Conservation (phyloP, 2,113 vertebrate species). For the Tragelaphus imberbis region DNA sequence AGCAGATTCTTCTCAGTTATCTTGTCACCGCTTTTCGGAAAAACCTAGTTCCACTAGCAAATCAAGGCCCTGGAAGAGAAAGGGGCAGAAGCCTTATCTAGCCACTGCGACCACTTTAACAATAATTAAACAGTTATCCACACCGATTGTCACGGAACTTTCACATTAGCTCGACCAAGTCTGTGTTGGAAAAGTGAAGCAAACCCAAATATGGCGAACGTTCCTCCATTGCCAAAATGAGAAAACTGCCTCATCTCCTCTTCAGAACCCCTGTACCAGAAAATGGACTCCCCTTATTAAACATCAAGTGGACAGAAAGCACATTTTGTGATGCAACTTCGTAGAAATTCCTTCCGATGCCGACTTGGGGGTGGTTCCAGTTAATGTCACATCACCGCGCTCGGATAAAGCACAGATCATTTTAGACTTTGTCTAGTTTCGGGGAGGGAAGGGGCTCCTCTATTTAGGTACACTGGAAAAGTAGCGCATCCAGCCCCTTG, state of each 20-base stretch:
- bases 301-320: background rate
- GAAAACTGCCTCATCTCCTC: background rate
- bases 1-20: background rate
- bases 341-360: background rate
- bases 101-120: background rate
- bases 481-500: background rate
- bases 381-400: background rate
- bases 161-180: background rate
- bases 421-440: background rate
- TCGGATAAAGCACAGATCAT: background rate
- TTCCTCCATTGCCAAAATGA: slow-evolving; percentile 40
- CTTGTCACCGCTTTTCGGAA: background rate
- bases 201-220: slow-evolving; percentile 55
- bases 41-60: background rate
- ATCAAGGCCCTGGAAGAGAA: background rate
- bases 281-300: background rate
- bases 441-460: background rate
- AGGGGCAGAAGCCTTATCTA: background rate
- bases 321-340: background rate
- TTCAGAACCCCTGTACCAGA: background rate
- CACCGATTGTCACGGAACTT: background rate
- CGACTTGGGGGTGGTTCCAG: background rate
- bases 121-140: background rate
- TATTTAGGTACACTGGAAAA: too few relatives aligned
- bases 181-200: background rate